phyloP scores from a whole-genome alignment of 1,140 invertebrate species.

The Carcinoscorpius rotundicauda region DNA sequence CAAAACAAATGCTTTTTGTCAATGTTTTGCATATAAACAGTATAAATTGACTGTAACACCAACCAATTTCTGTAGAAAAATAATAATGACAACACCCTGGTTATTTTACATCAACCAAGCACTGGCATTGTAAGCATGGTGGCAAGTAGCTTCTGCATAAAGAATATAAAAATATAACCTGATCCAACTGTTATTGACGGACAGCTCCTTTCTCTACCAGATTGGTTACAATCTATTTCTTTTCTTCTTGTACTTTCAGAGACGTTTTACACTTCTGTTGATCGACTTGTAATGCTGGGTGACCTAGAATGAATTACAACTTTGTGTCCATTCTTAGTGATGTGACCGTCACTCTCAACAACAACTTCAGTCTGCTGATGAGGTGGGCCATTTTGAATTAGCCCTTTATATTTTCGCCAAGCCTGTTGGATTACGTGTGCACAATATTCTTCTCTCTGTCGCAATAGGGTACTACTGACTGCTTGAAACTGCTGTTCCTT shows the following conservation, averaged over 20 bases:
- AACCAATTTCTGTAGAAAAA: no score
- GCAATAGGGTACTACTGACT: constrained; percentile 85
- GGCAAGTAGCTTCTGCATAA: constrained; percentile 12
- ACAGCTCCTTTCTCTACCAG: constrained; percentile 13
- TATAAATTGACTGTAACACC: no score
- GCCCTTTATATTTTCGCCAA: constrained; percentile 44
- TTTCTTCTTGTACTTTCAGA: not conserved
- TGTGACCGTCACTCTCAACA: constrained; percentile 64
- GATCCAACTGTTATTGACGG: constrained; percentile 15
- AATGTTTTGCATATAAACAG: no score
- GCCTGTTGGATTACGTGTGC: constrained; percentile 87
- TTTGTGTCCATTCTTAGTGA: constrained; percentile 70
- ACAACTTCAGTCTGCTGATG: constrained; percentile 56
- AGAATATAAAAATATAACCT: constrained; percentile 21
- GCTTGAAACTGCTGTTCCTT: constrained; percentile 74
- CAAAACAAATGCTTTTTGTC: no score
- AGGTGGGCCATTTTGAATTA: constrained; percentile 29
- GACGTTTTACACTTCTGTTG: constrained; percentile 60
- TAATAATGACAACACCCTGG: no score
- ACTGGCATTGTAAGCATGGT: constrained; percentile 13
- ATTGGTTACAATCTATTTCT: constrained; percentile 9
- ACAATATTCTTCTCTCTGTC: constrained; percentile 91
- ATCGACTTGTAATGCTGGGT: constrained; percentile 60
- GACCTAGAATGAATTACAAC: constrained; percentile 78
- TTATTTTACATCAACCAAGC: constrained; percentile 3